A percentile compares a stretch with the other conserved stretches of the same genome.
These are phyloP conservation scores for Bolinopsis microptera DNA, from an alignment of 37 sponge, comb jelly and placozoan genomes.

Conservation along the genomic window DNA sequence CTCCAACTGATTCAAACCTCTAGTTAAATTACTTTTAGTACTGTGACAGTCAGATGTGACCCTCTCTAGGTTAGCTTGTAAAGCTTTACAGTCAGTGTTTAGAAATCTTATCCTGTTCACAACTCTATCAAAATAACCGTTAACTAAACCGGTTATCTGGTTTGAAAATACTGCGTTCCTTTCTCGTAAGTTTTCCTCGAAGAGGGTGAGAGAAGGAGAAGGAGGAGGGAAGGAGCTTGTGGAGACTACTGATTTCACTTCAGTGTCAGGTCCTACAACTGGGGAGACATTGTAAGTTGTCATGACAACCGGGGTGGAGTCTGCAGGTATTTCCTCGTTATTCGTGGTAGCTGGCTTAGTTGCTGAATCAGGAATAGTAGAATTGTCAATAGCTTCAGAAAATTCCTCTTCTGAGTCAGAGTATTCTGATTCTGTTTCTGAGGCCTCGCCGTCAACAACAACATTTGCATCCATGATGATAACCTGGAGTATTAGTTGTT, in stretches of 20 bases:
- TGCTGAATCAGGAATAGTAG: neutral
- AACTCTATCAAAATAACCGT: neutral
- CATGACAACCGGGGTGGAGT: neutral
- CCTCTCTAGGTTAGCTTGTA: neutral
- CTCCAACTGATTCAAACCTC: neutral
- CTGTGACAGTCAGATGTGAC: neutral
- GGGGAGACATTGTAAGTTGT: neutral
- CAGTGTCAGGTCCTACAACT: neutral
- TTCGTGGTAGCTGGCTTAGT: neutral
- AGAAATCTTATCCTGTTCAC: neutral
- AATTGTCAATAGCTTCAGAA: neutral
- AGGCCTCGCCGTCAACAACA: conserved; percentile 48
- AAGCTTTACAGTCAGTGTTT: neutral
- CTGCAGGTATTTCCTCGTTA: neutral
- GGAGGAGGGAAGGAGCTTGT: neutral
- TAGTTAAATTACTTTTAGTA: neutral
- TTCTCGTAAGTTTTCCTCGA: conserved; percentile 31
- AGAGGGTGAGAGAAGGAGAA: neutral
- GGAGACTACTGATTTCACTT: neutral
- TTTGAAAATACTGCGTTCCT: neutral
- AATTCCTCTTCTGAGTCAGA: conserved; percentile 39
- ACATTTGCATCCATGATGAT: neutral
- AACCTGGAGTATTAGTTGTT: neutral
- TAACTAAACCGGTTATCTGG: neutral
- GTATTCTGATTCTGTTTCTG: conserved; percentile 48